Evolutionary conservation across 92 coral and sea anemone genomes (phyloP), one percentile per base, ranked within the genome.

Genomic region (Epizoanthus rinbou): DNA sequence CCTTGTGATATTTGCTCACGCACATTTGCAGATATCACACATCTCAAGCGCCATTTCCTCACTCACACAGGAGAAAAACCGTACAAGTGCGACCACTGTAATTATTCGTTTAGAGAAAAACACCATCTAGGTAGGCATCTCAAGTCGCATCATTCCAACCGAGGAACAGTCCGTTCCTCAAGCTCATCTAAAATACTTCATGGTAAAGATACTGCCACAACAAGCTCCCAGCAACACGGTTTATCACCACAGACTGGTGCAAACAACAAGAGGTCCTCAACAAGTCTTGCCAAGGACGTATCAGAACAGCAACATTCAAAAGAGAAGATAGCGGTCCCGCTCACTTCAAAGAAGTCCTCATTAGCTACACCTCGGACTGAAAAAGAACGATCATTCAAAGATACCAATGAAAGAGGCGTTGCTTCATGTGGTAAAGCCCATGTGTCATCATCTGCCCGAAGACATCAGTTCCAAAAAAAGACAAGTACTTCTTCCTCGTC

Each of bases 41-140:
- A 78, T 78, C 72, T 78, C 23, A 41, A 78, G 21, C 71, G 82
- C 4, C 82, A 78, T 63, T 78, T 78, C 25, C 82, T 78, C 41
- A 78, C 69, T 9, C 82, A 78, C 59, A 78, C 82, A 9, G 82
- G 82, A 41, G 82, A 78, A 39, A 78, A 43, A 10, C 82, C 82
- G 8, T 78, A 37, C 15, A 10, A 62, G 57, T 78, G 82, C 24
- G 15, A 78, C 19, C 41, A 37, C 71, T 78, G 82, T 23, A 78
- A 47, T 43, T 41, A 45, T 31, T 50, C 82, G 0, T 78, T 78
- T 60, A 52, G 82, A 5, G 82, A 78, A 63, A 43, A 43, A 6
- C 82, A 78, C 25, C 82, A 78, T 62, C 72, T 78, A 2, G 21
- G 37, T 8, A 62, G 82, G 9, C 82, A 78, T 43, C 70, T 78